Evolutionary conservation across 2,797 vertebrate species (phyloP).

Genomic region (Crotalus adamanteus): DNA sequence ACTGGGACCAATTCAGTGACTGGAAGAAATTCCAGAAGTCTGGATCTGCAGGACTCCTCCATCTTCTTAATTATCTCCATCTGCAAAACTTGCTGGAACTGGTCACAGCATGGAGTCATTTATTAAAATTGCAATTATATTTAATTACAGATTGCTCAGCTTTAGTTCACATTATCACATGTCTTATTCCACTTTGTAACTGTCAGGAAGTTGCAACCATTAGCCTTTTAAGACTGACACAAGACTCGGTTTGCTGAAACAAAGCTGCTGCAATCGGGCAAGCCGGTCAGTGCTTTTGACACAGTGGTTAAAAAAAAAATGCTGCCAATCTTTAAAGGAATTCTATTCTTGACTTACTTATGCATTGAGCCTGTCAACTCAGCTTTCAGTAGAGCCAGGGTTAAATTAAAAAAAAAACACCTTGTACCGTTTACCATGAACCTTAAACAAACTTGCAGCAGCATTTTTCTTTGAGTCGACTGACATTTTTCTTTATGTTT

Average conservation of each 20-base stretch:
- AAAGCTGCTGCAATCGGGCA: slow-evolving; percentile 7
- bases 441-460: slow-evolving; percentile 89
- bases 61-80: background rate
- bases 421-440: slow-evolving; percentile 70
- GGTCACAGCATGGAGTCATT: background rate
- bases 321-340: slow-evolving; percentile 37
- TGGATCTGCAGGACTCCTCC: background rate
- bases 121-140: slow-evolving; percentile 22
- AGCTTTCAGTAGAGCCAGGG: slow-evolving; percentile 56
- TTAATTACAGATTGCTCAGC: slow-evolving; percentile 45
- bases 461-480: slow-evolving; percentile 81
- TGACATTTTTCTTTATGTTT: slow-evolving; percentile 91
- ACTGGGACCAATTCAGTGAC: background rate
- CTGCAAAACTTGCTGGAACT: background rate
- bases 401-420: slow-evolving; percentile 58
- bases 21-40: background rate
- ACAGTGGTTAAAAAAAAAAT: slow-evolving; percentile 36
- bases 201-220: slow-evolving; percentile 35
- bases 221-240: slow-evolving; percentile 43
- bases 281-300: slow-evolving; percentile 20
- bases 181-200: slow-evolving; percentile 42
- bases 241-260: slow-evolving; percentile 20
- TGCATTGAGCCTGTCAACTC: slow-evolving; percentile 27
- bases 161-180: slow-evolving; percentile 34
- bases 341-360: slow-evolving; percentile 24